Evolutionary conservation across 2,113 vertebrate genomes (phyloP).

Genomic region (Pipra filicauda): DNA sequence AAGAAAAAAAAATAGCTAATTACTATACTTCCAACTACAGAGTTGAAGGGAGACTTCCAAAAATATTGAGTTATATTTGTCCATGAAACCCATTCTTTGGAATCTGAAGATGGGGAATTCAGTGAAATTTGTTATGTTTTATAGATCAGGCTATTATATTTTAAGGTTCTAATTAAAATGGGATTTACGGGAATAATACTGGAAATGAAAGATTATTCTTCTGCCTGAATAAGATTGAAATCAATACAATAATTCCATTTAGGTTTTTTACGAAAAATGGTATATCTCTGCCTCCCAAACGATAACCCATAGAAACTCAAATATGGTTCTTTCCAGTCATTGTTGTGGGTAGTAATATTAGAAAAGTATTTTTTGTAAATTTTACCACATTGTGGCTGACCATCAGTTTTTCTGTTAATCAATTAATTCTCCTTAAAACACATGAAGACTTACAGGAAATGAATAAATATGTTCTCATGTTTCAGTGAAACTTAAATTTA

Average conservation of each 20-base stretch:
- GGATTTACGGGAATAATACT: neutral
- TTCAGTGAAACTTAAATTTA: neutral
- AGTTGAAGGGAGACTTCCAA: neutral
- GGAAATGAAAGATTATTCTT: neutral
- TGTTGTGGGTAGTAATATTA: neutral
- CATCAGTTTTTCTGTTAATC: neutral
- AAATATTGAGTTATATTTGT: neutral
- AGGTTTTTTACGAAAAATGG: neutral
- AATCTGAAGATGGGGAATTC: neutral
- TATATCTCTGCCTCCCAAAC: neutral
- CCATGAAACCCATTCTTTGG: neutral
- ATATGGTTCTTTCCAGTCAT: neutral
- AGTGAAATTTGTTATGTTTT: neutral
- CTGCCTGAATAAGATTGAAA: neutral
- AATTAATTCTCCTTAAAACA: neutral
- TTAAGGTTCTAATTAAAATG: neutral
- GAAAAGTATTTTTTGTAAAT: neutral
- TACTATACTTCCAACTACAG: neutral
- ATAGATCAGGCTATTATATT: neutral
- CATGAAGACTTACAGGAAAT: neutral
- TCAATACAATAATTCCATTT: neutral
- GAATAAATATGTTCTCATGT: neutral
- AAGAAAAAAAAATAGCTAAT: neutral
- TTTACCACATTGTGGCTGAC: neutral
- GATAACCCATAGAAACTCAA: neutral